Percentiles rank a stretch among this genome's conserved stretches.
Evolutionary conservation across 2,888 invertebrate species (phyloP).

Genomic region (Automeris io): DNA sequence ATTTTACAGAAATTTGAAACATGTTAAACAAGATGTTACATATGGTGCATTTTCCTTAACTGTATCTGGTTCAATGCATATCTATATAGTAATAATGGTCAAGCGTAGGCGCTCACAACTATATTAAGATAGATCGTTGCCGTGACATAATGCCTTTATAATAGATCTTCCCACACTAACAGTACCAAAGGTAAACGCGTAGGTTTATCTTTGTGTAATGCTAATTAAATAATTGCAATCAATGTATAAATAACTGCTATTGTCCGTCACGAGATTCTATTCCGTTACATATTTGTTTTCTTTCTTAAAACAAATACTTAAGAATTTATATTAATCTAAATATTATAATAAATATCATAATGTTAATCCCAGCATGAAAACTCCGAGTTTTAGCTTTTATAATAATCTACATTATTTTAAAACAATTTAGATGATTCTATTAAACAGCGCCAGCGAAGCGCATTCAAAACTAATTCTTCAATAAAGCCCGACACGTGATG

Average conservation of each 20-base stretch:
- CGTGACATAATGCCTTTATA: slow-evolving; percentile 31
- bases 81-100: slow-evolving; percentile 49
- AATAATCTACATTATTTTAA: too few species aligned
- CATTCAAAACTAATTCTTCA: slow-evolving; percentile 16
- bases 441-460: slow-evolving; percentile 18
- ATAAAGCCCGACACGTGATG: slow-evolving; percentile 12
- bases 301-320: too few species aligned
- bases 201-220: slow-evolving; percentile 10
- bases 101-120: slow-evolving; percentile 46
- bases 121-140: slow-evolving; percentile 34
- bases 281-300: too few species aligned
- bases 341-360: too few species aligned
- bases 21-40: too few species aligned
- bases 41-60: slow-evolving; percentile 1
- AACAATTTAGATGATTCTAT: too few species aligned
- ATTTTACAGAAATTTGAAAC: too few species aligned
- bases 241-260: too few species aligned
- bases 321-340: too few species aligned
- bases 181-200: slow-evolving; percentile 21
- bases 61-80: slow-evolving; percentile 14
- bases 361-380: too few species aligned
- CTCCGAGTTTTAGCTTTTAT: too few species aligned
- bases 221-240: slow-evolving; percentile 10
- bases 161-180: slow-evolving; percentile 45
- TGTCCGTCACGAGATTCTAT: too few species aligned